Conservation (phyloP, 2,797 vertebrate genomes). For the Mycteria americana region DNA sequence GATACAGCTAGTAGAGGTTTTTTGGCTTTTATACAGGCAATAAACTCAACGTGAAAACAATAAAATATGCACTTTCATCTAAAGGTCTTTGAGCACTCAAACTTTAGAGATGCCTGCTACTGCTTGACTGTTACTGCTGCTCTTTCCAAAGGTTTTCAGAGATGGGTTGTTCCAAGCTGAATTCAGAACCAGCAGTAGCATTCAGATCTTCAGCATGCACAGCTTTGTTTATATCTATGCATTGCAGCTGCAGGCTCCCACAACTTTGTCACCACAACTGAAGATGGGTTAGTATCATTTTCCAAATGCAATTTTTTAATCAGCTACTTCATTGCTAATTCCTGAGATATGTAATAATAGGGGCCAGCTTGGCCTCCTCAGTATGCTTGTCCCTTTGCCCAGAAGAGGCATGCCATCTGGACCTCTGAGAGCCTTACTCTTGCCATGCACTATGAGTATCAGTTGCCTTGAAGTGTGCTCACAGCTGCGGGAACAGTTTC, state of each 20-base stretch:
- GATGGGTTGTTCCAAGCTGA: neutral
- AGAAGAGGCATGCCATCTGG: neutral
- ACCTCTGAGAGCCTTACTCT: neutral
- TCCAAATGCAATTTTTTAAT: neutral
- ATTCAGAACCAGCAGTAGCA: neutral
- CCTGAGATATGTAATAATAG: rapidly evolving
- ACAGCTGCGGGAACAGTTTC: neutral
- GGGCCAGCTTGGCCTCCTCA: neutral
- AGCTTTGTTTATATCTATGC: neutral
- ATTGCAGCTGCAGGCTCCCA: neutral
- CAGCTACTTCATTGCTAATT: neutral
- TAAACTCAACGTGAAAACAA: constrained; percentile 8
- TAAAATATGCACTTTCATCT: constrained; percentile 11
- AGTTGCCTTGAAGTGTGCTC: neutral
- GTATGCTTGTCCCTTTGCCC: neutral
- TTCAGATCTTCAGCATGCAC: neutral
- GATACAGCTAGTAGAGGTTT: neutral
- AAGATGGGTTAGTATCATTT: neutral
- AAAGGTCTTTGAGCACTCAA: neutral
- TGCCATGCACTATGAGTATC: neutral
- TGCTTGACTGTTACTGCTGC: neutral
- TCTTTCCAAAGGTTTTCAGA: neutral
- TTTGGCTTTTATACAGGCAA: neutral
- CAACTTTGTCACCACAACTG: neutral
- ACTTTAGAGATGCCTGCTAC: neutral